phyloP scores from a whole-genome alignment of 2,113 vertebrate genomes.

The Morone saxatilis region DNA sequence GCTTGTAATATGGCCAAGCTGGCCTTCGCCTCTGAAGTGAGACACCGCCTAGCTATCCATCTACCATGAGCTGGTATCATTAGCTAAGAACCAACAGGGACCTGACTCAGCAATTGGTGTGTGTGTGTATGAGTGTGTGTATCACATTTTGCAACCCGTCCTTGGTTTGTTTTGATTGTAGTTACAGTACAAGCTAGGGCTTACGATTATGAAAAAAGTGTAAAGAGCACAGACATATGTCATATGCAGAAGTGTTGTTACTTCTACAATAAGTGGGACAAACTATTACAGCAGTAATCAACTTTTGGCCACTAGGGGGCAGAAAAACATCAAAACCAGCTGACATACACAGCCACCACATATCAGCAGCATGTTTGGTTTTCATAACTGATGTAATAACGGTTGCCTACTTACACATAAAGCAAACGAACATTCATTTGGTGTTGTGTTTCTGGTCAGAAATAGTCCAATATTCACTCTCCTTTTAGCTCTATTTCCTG shows the following conservation, averaged over 20 bases:
- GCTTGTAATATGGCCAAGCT: conserved; percentile 74
- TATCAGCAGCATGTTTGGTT: background rate
- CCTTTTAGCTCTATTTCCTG: background rate
- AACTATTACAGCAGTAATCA: background rate
- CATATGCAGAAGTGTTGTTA: background rate
- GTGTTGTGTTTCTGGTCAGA: background rate
- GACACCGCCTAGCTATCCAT: conserved; percentile 71
- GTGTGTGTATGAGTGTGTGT: conserved; percentile 23
- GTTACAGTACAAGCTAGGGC: conserved; percentile 7
- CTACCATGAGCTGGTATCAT: conserved; percentile 71
- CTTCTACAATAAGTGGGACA: background rate
- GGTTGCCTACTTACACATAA: background rate
- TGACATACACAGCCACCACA: background rate
- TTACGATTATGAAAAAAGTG: conserved; percentile 10
- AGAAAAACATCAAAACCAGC: background rate
- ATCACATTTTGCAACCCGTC: conserved; percentile 39
- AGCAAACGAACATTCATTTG: background rate
- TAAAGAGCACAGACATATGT: conserved; percentile 2
- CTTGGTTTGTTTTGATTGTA: conserved; percentile 50
- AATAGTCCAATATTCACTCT: background rate
- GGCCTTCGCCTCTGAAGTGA: conserved; percentile 77
- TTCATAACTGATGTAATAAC: background rate
- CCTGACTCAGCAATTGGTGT: conserved; percentile 71
- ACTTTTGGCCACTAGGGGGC: conserved; percentile 4
- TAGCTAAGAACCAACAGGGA: conserved; percentile 75